A percentile compares a stretch with the other conserved stretches of the same genome.
These are phyloP conservation scores for Siniperca scherzeri DNA, from an alignment of 2,797 vertebrate genomes.

Conservation along the genomic window DNA sequence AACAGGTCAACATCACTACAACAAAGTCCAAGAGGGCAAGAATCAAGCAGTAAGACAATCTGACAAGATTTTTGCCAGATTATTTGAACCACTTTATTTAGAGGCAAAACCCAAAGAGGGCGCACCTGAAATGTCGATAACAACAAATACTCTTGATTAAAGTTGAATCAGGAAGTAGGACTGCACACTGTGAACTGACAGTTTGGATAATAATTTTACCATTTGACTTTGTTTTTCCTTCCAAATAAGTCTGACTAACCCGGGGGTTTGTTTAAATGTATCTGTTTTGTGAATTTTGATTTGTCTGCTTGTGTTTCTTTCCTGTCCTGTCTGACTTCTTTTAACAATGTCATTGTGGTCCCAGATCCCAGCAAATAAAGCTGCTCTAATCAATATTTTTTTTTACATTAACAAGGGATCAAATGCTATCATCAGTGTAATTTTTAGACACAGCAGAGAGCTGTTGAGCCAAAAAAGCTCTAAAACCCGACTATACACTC, in stretches of 20 bases:
- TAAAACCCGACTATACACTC: not conserved
- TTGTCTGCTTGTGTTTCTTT: not conserved
- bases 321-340: not conserved
- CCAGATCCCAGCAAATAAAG: no score
- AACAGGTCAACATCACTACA: not conserved
- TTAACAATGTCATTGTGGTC: not conserved
- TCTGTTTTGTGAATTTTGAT: no score
- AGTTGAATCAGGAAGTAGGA: not conserved
- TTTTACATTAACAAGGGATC: no score
- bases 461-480: no score
- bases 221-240: not conserved
- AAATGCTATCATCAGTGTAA: not conserved
- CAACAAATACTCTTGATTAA: not conserved
- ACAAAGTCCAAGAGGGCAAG: not conserved
- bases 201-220: not conserved
- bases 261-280: no score
- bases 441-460: not conserved
- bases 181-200: not conserved
- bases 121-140: not conserved
- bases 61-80: not conserved
- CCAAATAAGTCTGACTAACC: no score
- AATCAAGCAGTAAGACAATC: no score
- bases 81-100: not conserved
- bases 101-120: not conserved
- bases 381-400: no score